Base-by-base conservation (phyloP, 2,888 invertebrate genomes). In the Auanema sp. region DNA sequence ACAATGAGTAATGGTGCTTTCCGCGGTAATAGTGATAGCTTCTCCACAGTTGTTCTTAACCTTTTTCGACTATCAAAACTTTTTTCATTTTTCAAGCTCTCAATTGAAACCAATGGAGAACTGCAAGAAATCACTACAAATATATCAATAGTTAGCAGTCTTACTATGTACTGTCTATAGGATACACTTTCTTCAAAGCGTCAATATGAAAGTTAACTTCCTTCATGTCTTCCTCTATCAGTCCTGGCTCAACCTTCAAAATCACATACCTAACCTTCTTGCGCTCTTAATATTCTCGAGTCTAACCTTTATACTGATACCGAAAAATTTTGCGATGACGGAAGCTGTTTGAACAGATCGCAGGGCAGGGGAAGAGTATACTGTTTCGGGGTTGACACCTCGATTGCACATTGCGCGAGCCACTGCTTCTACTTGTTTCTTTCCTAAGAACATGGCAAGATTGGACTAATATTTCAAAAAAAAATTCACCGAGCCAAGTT, bases 261-360 rank as follows among this genome's bases (percentile, higher is more conserved):
- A 41, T 23, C 18, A 8, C 1, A 21, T 14, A 44, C 18, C 12
- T 14, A n/a, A 18, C 25, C 11, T 5, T 3, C 10, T 5, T 47
- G 4, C 6, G 21, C 10, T 3, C 3, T 47, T 3, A 47, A 47
- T 47, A 47, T 5, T 21, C 47, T 47, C 43, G 14, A 47, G 3
- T 47, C 55, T 44, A 21, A 61, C 61, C 40, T 43, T 44, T 25
- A n/a, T 25, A 8, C 25, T 55, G 44, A 53, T 50, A 21, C 51
- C 51, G 25, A 64, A 44, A 6, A 55, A 57, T 16, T 14, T 18
- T 14, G 68, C 68, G 21, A 68, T 59, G 21, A 65, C 65, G 2
- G 58, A 47, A 1, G 68, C 65, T 11, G 68, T 68, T 47, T 68
- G 61, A 14, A 68, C 60, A n/a, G 53, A 65, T 14, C 68, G 68